These are phyloP conservation scores for Sebastes jordani DNA, from an alignment of 2,797 vertebrate genomes.

Conservation along the genomic window DNA sequence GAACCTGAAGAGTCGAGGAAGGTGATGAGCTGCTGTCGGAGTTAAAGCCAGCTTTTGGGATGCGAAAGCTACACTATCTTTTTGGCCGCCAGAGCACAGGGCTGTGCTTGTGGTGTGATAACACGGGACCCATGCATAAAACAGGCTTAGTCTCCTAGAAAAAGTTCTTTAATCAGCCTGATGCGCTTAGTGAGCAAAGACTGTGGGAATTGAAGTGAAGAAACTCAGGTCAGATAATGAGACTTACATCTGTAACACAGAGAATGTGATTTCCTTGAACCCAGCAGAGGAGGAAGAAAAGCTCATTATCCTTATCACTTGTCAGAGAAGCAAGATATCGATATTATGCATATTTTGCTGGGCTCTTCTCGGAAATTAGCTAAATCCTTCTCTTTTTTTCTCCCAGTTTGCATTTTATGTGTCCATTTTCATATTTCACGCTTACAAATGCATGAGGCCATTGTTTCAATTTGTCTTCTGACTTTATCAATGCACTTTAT, in stretches of 20 bases:
- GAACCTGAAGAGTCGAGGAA: slow-evolving; percentile 27
- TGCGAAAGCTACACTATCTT: slow-evolving; percentile 56
- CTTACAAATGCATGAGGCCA: slow-evolving; percentile 44
- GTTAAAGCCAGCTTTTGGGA: slow-evolving; percentile 43
- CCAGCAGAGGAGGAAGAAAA: slow-evolving; percentile 69
- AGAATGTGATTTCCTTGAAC: slow-evolving; percentile 75
- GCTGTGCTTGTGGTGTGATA: slow-evolving; percentile 64
- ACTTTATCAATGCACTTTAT: slow-evolving; percentile 47
- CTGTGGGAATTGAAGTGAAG: slow-evolving; percentile 74
- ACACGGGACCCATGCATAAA: slow-evolving; percentile 58
- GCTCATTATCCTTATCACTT: slow-evolving; percentile 81
- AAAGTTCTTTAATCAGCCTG: slow-evolving; percentile 78
- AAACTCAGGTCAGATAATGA: slow-evolving; percentile 79
- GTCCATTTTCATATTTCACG: slow-evolving; percentile 55
- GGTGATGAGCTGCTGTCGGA: slow-evolving; percentile 55
- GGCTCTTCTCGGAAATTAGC: slow-evolving; percentile 65
- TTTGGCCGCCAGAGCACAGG: slow-evolving; percentile 56
- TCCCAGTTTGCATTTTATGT: slow-evolving; percentile 39
- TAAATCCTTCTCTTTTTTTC: slow-evolving; percentile 34
- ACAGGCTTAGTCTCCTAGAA: slow-evolving; percentile 70
- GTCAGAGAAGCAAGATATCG: slow-evolving; percentile 67
- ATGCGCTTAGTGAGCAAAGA: slow-evolving; percentile 76
- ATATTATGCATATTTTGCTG: slow-evolving; percentile 74
- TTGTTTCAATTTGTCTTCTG: slow-evolving; percentile 59
- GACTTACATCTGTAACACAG: slow-evolving; percentile 77